Evolutionary conservation across 2,888 invertebrate species (phyloP), one percentile per base, ranked within the genome.

Genomic region (Ophioninae sp.): DNA sequence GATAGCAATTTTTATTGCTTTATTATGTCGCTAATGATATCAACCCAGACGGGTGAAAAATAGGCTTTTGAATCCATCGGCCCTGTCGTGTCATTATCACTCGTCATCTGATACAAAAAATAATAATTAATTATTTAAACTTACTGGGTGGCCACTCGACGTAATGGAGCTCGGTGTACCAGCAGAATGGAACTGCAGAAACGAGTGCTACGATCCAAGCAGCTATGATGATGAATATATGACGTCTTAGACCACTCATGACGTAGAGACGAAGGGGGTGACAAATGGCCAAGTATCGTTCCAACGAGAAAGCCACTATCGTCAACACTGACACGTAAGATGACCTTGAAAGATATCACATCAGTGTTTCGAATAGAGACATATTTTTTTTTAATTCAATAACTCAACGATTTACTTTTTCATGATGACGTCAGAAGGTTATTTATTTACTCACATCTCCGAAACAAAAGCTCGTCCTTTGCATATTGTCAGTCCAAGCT

Each of bases 301-400:
- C 98, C 93, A 97, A 95, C 0, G 98, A 97, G 93, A 98, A 98
- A 5, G 97, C 97, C 65, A 97, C 97, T 88, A 98, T 98, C 39
- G 98, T 98, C 90, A 98, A 93, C 77, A 98, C 97, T 6, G 98
- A 98, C 1, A 97, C 97, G 93, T 98, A 98, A 0, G 97, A 96
- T 1, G 97, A 97, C 92, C 97, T 97, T 94, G 37, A 94, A 94
- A 86, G 65, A 75, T 17, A 84, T 61, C 39, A 17, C 57, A n/a
- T 5, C 7, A 6, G n/a, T 30, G n/a, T 41, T 41, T 70, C 37
- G 30, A 6, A 6, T 37, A 64, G 8, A 37, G 2, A 7, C 59
- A 21, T 21, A 2, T 59, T 21, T 59, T n/a, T 50, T 10, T 30
- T 30, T 3, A 30, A 30, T 13, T 44, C 21, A 67, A 8, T 21